Evolutionary conservation across 2,113 vertebrate species (phyloP).

Genomic region (Silurus glanis): DNA sequence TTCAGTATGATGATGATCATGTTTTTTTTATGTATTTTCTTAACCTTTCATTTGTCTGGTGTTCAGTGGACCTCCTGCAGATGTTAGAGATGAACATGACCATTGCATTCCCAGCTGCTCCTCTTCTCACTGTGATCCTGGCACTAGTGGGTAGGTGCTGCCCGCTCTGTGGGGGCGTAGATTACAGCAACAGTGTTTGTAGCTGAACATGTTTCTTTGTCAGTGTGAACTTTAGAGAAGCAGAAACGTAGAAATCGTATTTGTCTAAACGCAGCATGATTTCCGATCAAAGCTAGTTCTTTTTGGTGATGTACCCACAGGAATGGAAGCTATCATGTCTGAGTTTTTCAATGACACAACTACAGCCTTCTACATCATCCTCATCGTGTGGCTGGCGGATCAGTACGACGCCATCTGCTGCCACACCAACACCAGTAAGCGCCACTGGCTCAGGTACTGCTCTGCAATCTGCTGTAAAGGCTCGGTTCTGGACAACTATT

Average conservation of each 20-base stretch:
- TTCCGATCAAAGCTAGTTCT: background rate
- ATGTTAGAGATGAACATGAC: constrained; percentile 99
- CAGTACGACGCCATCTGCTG: constrained; percentile 98
- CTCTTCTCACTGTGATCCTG: constrained; percentile 94
- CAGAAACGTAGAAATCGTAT: background rate
- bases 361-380: constrained; percentile 97
- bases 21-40: background rate
- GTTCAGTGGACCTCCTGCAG: constrained; percentile 92
- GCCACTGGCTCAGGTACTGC: constrained; percentile 91
- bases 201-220: background rate
- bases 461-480: background rate
- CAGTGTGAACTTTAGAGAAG: background rate
- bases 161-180: background rate
- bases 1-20: background rate
- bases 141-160: constrained; percentile 88
- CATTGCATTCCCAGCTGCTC: constrained; percentile 95
- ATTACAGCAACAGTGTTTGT: background rate
- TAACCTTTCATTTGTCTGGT: background rate
- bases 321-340: constrained; percentile 99
- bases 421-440: constrained; percentile 96
- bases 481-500: background rate
- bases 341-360: constrained; percentile 99
- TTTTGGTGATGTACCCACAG: constrained; percentile 61
- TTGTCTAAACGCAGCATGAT: background rate
- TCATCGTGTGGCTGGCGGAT: constrained; percentile 97